These are phyloP conservation scores for Serinus canaria DNA, from an alignment of 2,113 vertebrate genomes.

Conservation along the genomic window DNA sequence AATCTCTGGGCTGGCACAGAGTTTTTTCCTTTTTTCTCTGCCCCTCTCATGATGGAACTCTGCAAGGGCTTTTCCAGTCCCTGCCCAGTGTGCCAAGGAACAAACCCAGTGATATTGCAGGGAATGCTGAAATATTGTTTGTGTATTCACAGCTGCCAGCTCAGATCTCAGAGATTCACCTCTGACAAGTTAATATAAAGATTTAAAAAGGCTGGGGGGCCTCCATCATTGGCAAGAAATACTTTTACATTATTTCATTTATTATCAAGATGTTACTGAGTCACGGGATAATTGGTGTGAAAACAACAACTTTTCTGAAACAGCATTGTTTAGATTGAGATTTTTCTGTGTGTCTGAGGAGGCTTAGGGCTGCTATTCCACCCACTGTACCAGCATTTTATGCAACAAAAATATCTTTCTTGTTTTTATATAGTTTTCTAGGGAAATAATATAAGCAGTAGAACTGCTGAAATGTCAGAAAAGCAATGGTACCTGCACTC, in stretches of 20 bases:
- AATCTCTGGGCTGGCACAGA: background rate
- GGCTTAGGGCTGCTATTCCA: background rate
- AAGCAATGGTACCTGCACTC: background rate
- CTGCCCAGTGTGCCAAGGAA: background rate
- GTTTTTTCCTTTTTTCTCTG: background rate
- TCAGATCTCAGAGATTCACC: background rate
- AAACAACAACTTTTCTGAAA: background rate
- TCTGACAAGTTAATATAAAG: background rate
- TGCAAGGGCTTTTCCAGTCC: background rate
- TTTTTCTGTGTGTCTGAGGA: background rate
- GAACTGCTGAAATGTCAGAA: background rate
- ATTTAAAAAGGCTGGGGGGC: background rate
- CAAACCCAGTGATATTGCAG: background rate
- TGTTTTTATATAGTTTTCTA: background rate
- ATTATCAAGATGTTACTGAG: background rate
- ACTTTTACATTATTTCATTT: background rate
- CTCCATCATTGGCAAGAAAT: background rate
- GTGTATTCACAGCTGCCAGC: background rate
- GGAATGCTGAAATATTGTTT: background rate
- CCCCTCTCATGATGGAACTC: background rate
- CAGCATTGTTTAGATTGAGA: background rate
- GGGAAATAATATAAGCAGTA: background rate
- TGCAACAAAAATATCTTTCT: background rate
- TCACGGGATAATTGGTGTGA: background rate
- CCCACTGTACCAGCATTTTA: background rate